phyloP scores from a whole-genome alignment of 2,797 vertebrate species.

The Fistularia tabacaria region DNA sequence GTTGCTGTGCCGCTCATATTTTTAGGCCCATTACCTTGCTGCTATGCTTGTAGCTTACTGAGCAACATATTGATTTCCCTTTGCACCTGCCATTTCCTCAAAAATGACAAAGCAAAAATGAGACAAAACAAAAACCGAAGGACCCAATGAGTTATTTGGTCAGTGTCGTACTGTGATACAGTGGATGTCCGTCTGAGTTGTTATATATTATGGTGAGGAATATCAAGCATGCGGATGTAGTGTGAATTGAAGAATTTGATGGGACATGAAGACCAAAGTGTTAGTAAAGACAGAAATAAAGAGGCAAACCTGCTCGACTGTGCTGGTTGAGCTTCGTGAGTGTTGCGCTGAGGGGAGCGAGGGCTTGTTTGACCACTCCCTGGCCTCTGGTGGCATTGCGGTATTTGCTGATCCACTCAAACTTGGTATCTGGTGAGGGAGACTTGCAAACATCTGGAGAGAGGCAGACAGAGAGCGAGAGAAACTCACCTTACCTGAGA shows the following conservation, averaged over 20 bases:
- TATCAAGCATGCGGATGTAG: neutral
- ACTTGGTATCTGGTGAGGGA: constrained; percentile 57
- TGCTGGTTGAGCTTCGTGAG: constrained; percentile 50
- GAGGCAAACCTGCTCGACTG: constrained; percentile 65
- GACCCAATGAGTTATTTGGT: too few species aligned
- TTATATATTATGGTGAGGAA: too few species aligned
- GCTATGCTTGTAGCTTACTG: too few species aligned
- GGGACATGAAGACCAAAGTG: neutral
- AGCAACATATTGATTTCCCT: too few species aligned
- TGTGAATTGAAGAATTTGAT: neutral
- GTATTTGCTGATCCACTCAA: constrained; percentile 80
- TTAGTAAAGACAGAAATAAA: neutral
- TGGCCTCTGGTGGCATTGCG: constrained; percentile 40
- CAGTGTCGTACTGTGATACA: too few species aligned
- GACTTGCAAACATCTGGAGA: constrained; percentile 73
- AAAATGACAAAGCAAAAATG: too few species aligned
- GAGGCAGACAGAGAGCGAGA: constrained; percentile 9
- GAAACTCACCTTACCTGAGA: neutral
- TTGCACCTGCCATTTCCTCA: too few species aligned
- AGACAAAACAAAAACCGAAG: too few species aligned
- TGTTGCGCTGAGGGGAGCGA: constrained; percentile 31
- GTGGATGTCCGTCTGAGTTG: too few species aligned
- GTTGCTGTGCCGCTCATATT: too few species aligned
- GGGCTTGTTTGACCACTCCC: constrained; percentile 41
- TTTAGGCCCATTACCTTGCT: too few species aligned